Base-by-base conservation (phyloP, 2,113 vertebrate genomes). In the Glaucidium brasilianum region DNA sequence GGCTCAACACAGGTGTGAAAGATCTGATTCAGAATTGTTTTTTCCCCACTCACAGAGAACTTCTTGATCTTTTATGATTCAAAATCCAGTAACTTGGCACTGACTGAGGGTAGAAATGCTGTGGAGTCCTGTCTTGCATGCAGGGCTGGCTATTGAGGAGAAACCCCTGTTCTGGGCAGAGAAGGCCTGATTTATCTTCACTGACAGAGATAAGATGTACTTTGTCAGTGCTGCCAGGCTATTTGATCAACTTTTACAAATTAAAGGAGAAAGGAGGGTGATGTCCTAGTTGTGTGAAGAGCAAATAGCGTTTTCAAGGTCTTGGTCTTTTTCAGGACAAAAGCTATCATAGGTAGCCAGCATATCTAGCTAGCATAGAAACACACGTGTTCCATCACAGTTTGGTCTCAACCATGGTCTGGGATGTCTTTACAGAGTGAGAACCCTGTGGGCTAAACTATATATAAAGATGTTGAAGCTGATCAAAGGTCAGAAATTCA, bases 381-480 rank as follows among this genome's bases (percentile, higher is more conserved):
- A 45, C 43, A 43, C 43, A 45, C 43, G 43, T 45, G 37, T n/a
- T 74, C 37, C 0, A 1, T 49, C 12, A 43, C 15, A 5, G 4
- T 27, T 91, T 17, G 11, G 22, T 60, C 39, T 85, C n/a, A 59
- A 4, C 10, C 5, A 2, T 35, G 15, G 11, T 67, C 29, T 72
- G 27, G 2, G 8, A 22, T 0, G 0, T 37, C 45, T 2, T 76
- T 59, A 34, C 29, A 23, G 15, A 35, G 34, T 17, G 18, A 74
- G 5, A 72, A 37, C 18, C 10, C 16, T 20, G 6, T 30, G 12
- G 29, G 18, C 21, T 76, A 53, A 56, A 4, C 19, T 69, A 16
- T 11, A 10, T 45, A 8, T 62, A 60, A 86, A 62, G 35, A 25
- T 34, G 47, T 17, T 67, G 41, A 89, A 62, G 59, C 4, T 74